Base-by-base conservation (phyloP, 2,888 invertebrate genomes). In the Ecdyonurus torrentis region DNA sequence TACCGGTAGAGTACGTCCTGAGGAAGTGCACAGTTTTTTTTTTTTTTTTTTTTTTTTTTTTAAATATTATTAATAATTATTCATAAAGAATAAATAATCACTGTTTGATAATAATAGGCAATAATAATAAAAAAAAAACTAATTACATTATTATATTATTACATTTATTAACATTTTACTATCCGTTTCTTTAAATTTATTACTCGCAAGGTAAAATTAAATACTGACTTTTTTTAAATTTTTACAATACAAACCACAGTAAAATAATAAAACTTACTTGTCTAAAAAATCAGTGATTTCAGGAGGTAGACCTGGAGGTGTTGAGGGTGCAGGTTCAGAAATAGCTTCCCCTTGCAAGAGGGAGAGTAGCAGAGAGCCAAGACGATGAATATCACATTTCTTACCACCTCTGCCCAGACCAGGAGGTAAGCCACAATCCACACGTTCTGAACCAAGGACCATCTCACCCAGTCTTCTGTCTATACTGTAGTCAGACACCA, bases 201-300 rank as follows among this genome's bases (percentile, higher is more conserved):
- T n/a, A n/a, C n/a, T n/a, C n/a, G n/a, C n/a, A n/a, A n/a, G n/a
- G n/a, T n/a, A n/a, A n/a, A n/a, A n/a, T n/a, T n/a, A 19, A 18
- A 58, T 3, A 20, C 2, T 18, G 58, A 10, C n/a, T 58, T 2
- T 1, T 18, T 7, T 2, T 23, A 19, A 2, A 58, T 58, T 59
- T 25, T 3, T 53, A 7, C 55, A 58, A 58, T 23, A 58, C 1
- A 19, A 2, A 10, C 22, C 22, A 10, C 22, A 58, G 23, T 20
- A n/a, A 15, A 10, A 53, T 18, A 22, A 20, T 22, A 24, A 19
- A 55, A 68, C 71, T 71, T 74, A 86, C 85, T 83, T 86, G 52
- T 79, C 78, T 65, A 90, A 76, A 72, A 91, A 89, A 70, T 90
- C 89, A 69, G 82, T 82, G 1, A 89, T 78, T 55, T 84, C 81